These are phyloP conservation scores for Tetanocera ferruginea DNA, from an alignment of 2,888 invertebrate genomes.

Conservation along the genomic window DNA sequence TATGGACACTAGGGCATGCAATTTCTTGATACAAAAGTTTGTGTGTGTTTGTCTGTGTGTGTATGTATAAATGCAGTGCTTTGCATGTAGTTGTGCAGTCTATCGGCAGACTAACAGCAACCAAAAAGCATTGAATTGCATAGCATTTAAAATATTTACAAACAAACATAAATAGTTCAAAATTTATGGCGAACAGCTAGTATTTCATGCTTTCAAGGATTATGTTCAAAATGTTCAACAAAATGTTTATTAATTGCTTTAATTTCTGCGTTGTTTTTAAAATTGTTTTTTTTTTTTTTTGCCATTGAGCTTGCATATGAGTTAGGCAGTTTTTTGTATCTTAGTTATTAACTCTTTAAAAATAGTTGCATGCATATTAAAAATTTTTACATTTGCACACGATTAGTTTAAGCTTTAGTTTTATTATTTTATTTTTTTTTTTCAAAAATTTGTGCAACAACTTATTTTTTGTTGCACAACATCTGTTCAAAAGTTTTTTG, in stretches of 20 bases:
- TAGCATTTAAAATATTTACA: constrained; percentile 25
- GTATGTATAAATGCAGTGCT: not conserved
- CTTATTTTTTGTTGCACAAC: not conserved
- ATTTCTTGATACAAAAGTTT: not conserved
- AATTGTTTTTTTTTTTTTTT: not conserved
- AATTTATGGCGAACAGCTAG: constrained; percentile 15
- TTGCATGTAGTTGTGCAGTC: not conserved
- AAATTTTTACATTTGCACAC: not conserved
- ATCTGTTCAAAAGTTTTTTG: not conserved
- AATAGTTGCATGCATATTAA: not conserved
- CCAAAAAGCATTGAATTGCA: not conserved
- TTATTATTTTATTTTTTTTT: not conserved
- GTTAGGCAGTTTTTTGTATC: not conserved
- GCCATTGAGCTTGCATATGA: not conserved
- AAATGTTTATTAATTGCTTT: constrained; percentile 29
- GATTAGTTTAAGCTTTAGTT: not conserved
- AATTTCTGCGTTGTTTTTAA: not conserved
- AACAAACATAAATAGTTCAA: not conserved
- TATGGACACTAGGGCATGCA: not conserved
- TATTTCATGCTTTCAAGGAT: constrained; percentile 25
- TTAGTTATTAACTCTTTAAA: not conserved
- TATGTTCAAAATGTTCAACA: not conserved
- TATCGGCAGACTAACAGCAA: not conserved
- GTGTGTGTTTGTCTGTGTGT: not conserved
- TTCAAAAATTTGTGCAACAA: not conserved